These are phyloP conservation scores for Perccottus glenii DNA, from an alignment of 2,113 vertebrate species.

Conservation along the genomic window DNA sequence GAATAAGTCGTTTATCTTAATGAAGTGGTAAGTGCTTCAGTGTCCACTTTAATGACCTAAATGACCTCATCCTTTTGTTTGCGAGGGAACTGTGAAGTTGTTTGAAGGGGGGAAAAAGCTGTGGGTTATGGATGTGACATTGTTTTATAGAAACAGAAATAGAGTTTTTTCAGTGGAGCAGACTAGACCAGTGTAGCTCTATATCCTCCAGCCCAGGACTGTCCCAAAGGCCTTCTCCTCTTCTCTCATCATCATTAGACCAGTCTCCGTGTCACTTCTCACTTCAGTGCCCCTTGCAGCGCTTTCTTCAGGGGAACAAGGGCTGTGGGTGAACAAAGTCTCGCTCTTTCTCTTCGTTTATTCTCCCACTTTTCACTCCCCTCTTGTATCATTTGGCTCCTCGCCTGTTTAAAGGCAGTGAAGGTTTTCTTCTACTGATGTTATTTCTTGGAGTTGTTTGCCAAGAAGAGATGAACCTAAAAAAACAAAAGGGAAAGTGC, in stretches of 20 bases:
- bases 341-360: neutral
- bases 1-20: conserved; percentile 52
- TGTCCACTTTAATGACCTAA: conserved; percentile 18
- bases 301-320: conserved; percentile 28
- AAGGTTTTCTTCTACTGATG: conserved; percentile 4
- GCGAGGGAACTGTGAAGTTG: conserved; percentile 8
- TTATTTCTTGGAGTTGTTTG: neutral
- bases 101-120: conserved; percentile 21
- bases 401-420: conserved; percentile 16
- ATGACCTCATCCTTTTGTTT: conserved; percentile 25
- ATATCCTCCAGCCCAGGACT: conserved; percentile 33
- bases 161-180: conserved; percentile 25
- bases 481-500: conserved; percentile 9
- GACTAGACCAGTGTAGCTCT: conserved; percentile 10
- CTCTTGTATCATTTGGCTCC: conserved; percentile 31
- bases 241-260: conserved; percentile 59
- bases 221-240: conserved; percentile 47
- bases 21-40: conserved; percentile 27
- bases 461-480: conserved; percentile 2
- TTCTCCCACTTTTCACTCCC: neutral
- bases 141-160: conserved; percentile 16
- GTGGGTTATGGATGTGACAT: conserved; percentile 49
- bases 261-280: conserved; percentile 58
- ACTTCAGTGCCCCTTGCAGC: conserved; percentile 37
- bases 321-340: conserved; percentile 12